These are phyloP conservation scores for Suillia variegata DNA, from an alignment of 2,888 invertebrate species.

Conservation along the genomic window DNA sequence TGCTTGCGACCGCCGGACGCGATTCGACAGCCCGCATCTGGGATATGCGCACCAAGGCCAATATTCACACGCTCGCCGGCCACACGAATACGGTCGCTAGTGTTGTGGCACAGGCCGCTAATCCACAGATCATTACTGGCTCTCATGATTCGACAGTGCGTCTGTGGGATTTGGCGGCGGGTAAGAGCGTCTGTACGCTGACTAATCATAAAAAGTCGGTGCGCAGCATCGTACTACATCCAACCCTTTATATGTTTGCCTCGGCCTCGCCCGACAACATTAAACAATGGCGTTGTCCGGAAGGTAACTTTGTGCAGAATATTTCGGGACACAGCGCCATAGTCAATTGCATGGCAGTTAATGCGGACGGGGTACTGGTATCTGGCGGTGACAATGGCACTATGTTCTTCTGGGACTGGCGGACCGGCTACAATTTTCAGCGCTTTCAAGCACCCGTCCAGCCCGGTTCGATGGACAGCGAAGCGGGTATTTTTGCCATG, in stretches of 20 bases:
- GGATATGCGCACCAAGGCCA: slow-evolving; percentile 99
- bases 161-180: slow-evolving; percentile 97
- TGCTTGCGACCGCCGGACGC: slow-evolving; percentile 90
- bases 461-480: slow-evolving; percentile 99
- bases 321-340: slow-evolving; percentile 97
- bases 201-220: slow-evolving; percentile 99
- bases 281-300: slow-evolving; percentile 98
- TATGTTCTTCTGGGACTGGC: slow-evolving; percentile 98
- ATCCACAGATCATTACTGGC: slow-evolving; percentile 93
- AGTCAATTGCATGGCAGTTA: slow-evolving; percentile 94
- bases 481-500: slow-evolving; percentile 96
- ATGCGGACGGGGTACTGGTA: slow-evolving; percentile 92
- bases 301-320: slow-evolving; percentile 96
- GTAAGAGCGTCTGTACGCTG: slow-evolving; percentile 89
- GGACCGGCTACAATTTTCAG: slow-evolving; percentile 99
- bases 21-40: slow-evolving; percentile 97
- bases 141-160: slow-evolving; percentile 97
- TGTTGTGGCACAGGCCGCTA: slow-evolving; percentile 88
- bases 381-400: slow-evolving; percentile 99
- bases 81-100: slow-evolving; percentile 98
- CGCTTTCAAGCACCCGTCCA: slow-evolving; percentile 90
- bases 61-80: slow-evolving; percentile 93
- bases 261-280: slow-evolving; percentile 98
- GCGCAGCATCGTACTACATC: slow-evolving; percentile 77
- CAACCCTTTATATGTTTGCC: slow-evolving; percentile 87